Percentiles rank a stretch among this genome's conserved stretches.
Conservation (phyloP, 92 coral and sea anemone genomes). For the Porites cylindrica region DNA sequence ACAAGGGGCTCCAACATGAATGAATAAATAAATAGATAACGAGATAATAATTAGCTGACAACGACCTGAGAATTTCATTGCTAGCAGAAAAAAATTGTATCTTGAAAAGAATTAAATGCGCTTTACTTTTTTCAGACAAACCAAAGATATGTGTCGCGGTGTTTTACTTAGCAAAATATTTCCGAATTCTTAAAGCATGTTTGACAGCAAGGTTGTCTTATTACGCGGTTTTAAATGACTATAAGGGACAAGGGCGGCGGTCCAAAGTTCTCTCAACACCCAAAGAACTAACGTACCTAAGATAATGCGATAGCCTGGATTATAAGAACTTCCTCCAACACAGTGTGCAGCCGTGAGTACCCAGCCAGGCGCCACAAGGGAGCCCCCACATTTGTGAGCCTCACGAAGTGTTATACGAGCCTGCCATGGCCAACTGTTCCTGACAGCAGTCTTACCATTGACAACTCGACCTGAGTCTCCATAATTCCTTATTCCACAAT, state of each 20-base stretch:
- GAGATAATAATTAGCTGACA: no score
- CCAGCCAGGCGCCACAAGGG: slow-evolving; percentile 65
- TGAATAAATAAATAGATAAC: no score
- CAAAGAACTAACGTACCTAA: slow-evolving; percentile 19
- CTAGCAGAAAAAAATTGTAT: no score
- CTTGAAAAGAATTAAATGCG: no score
- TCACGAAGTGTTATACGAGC: slow-evolving; percentile 49
- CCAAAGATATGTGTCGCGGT: no score
- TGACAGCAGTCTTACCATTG: slow-evolving; percentile 71
- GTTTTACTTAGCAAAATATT: no score
- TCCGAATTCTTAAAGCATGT: no score
- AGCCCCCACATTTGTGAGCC: slow-evolving; percentile 70
- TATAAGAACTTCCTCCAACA: slow-evolving; percentile 37
- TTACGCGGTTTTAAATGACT: no score
- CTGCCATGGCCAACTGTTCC: slow-evolving; percentile 84
- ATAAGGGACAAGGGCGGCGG: neutral
- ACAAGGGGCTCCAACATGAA: no score
- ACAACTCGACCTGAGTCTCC: slow-evolving; percentile 64
- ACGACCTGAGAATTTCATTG: no score
- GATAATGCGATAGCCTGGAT: slow-evolving; percentile 29
- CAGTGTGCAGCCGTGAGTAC: slow-evolving; percentile 80
- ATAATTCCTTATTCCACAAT: slow-evolving; percentile 66
- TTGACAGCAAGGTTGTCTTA: no score
- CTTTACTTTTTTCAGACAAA: no score
- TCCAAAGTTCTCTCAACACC: neutral